Evolutionary conservation across 1,140 invertebrate genomes (phyloP).

Genomic region (Bombus terrestris): DNA sequence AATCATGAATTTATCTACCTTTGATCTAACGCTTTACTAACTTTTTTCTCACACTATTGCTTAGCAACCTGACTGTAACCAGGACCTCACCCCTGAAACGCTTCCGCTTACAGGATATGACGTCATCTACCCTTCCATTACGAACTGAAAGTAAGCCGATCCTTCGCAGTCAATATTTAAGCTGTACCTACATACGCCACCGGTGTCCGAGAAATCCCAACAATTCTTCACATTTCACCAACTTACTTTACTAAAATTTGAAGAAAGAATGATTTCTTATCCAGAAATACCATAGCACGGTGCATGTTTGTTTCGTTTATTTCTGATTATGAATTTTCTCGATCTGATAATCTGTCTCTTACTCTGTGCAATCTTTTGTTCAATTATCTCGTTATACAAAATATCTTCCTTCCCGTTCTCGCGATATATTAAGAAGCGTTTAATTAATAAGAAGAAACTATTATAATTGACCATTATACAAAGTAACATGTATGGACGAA

Average conservation of each 20-base stretch:
- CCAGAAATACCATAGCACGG: background rate
- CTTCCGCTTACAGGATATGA: slow-evolving; percentile 62
- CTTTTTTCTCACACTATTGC: slow-evolving; percentile 16
- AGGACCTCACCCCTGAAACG: slow-evolving; percentile 40
- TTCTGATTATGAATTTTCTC: background rate
- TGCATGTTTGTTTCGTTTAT: background rate
- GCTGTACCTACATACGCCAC: background rate
- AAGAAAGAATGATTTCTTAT: background rate
- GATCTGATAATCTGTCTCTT: too few species aligned
- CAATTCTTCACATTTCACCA: background rate
- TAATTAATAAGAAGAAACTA: too few species aligned
- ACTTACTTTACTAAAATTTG: background rate
- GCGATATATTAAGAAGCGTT: too few species aligned
- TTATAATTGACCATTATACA: too few species aligned
- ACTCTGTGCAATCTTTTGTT: too few species aligned
- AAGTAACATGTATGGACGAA: too few species aligned
- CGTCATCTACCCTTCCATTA: slow-evolving; percentile 2
- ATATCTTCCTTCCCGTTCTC: too few species aligned
- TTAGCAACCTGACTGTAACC: slow-evolving; percentile 38
- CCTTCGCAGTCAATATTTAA: slow-evolving; percentile 56
- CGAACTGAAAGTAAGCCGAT: slow-evolving; percentile 15
- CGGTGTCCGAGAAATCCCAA: background rate
- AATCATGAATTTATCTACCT: background rate
- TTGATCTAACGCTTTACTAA: background rate
- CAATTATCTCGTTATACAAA: too few species aligned